Percentiles rank a stretch among this genome's conserved stretches.
phyloP scores from a whole-genome alignment of 1,140 invertebrate genomes.

The Caenorhabditis remanei region DNA sequence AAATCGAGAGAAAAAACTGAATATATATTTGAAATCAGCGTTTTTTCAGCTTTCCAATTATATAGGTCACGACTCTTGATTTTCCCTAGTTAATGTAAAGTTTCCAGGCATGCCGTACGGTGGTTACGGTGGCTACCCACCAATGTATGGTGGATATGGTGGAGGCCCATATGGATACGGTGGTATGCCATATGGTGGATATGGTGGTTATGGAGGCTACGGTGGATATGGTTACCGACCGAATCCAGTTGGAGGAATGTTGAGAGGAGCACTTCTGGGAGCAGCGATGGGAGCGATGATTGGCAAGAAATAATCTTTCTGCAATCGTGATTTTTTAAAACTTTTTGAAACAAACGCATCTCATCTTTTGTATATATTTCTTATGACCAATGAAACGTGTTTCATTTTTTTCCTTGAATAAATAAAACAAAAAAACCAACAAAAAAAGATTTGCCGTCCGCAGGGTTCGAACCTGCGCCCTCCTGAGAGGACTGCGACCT shows the following conservation, averaged over 20 bases:
- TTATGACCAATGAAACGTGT: conserved; percentile 6
- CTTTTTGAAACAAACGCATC: conserved; percentile 8
- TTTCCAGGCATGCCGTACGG: background rate
- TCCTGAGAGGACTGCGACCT: conserved; percentile 90
- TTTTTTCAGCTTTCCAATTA: too few species aligned
- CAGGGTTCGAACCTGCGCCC: conserved; percentile 90
- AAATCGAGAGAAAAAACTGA: too few species aligned
- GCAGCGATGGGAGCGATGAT: conserved; percentile 46
- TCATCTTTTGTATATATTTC: conserved; percentile 33
- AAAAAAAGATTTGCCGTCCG: conserved; percentile 77
- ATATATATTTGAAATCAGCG: too few species aligned
- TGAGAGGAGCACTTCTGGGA: background rate
- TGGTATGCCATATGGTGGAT: conserved; percentile 16
- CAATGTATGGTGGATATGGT: conserved; percentile 7
- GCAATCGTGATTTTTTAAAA: background rate
- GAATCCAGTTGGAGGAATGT: conserved; percentile 46
- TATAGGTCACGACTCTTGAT: too few species aligned
- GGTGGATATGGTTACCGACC: conserved; percentile 17
- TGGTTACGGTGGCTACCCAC: background rate
- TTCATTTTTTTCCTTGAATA: background rate
- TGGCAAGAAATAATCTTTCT: conserved; percentile 1
- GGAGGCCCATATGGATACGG: background rate
- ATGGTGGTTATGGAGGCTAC: conserved; percentile 2
- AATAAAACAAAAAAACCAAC: background rate
- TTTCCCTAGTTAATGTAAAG: background rate